Evolutionary conservation across 2,797 vertebrate genomes (phyloP), one percentile per base, ranked within the genome.

Genomic region (Tachyglossus aculeatus): DNA sequence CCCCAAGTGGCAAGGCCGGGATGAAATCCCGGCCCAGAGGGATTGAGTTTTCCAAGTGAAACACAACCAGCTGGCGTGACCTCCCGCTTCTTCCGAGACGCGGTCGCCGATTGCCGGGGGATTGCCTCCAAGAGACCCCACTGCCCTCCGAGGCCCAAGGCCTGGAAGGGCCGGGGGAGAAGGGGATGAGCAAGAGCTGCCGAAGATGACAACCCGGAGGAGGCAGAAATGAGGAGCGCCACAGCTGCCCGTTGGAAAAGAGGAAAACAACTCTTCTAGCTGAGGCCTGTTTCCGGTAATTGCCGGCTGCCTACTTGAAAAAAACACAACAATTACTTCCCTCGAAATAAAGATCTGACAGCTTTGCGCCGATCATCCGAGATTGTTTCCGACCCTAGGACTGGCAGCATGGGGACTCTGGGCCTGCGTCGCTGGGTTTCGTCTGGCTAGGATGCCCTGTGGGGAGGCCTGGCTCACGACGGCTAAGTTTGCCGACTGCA

Each of bases 321-420:
- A 47, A 67, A 75, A 64, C 34, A 55, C 31, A 52, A 57, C 56
- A 74, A 82, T 74, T 41, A 67, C n/a, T 48, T 74, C 61, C 51
- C 60, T 34, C 69, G 66, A 71, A 80, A 77, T 51, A 47, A 63
- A 74, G 45, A 76, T 71, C 48, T 78, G 59, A 60, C 21, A 13
- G 41, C 41, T 43, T 22, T 22, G 41, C 41, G 14, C 2, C 10
- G 12, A 43, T n/a, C n/a, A n/a, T n/a, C n/a, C n/a, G n/a, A n/a
- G n/a, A n/a, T n/a, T n/a, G n/a, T n/a, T n/a, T n/a, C n/a, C n/a
- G n/a, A n/a, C n/a, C n/a, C n/a, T n/a, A n/a, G n/a, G n/a, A n/a
- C n/a, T n/a, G n/a, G n/a, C n/a, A n/a, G n/a, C n/a, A n/a, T n/a
- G n/a, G n/a, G n/a, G n/a, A n/a, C n/a, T n/a, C n/a, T n/a, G n/a